These are phyloP conservation scores for Pocillopora damicornis DNA, from an alignment of 64 coral and sea anemone species.

Conservation along the genomic window DNA sequence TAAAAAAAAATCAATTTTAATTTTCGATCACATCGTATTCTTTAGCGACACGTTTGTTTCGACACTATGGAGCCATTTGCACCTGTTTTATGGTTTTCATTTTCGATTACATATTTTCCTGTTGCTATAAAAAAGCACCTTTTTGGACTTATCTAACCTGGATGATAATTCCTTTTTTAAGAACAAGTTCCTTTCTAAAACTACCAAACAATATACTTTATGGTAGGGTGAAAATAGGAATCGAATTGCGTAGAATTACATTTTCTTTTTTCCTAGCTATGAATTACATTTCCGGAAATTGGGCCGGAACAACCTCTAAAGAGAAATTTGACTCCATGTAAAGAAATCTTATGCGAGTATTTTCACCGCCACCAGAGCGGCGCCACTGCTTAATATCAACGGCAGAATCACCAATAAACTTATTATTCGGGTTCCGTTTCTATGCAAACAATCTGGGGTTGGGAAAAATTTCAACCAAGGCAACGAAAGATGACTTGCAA, in stretches of 20 bases:
- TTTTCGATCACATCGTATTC: conserved; percentile 3
- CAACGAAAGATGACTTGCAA: conserved; percentile 30
- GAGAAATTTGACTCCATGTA: conserved; percentile 10
- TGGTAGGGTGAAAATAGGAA: background rate
- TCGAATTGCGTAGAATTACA: background rate
- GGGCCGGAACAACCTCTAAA: conserved; percentile 18
- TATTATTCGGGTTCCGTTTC: conserved; percentile 29
- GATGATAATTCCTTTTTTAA: background rate
- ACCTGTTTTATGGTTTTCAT: conserved; percentile 16
- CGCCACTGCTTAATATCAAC: background rate
- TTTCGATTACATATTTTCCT: conserved; percentile 6
- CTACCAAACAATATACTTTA: background rate
- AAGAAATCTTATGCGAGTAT: background rate
- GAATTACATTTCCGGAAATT: conserved; percentile 31
- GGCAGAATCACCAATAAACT: background rate
- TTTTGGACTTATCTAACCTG: background rate
- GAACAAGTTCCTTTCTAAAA: background rate
- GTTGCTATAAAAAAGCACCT: background rate
- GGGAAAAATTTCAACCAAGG: conserved; percentile 15
- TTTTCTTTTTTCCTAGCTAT: background rate
- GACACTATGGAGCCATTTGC: conserved; percentile 10
- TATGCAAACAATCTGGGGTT: conserved; percentile 13
- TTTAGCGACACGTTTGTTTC: background rate
- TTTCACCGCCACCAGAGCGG: background rate
- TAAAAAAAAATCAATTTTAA: conserved; percentile 1